A percentile compares a stretch with the other conserved stretches of the same genome.
Evolutionary conservation across 2,888 invertebrate genomes (phyloP).

Genomic region (Melinopterus prodromus): DNA sequence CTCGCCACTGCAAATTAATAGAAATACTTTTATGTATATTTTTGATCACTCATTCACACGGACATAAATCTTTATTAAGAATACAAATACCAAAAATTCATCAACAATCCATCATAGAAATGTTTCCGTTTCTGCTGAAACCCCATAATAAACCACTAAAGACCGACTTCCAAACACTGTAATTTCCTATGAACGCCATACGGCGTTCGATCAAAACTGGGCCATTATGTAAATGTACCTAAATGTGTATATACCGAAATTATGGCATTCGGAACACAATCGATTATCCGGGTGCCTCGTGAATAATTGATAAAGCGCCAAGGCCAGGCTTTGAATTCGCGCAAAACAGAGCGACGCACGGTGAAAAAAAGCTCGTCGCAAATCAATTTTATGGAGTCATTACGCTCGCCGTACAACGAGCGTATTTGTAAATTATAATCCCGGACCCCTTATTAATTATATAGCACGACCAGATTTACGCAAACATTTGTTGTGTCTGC

Average conservation of each 20-base stretch:
- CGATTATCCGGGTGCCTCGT: background rate
- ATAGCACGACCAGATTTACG: background rate
- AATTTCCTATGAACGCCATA: background rate
- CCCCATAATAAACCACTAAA: background rate
- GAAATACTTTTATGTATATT: no score
- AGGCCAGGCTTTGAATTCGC: background rate
- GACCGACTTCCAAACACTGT: background rate
- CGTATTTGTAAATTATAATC: constrained; percentile 29
- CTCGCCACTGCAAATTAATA: no score
- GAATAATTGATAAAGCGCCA: background rate
- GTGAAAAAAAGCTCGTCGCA: background rate
- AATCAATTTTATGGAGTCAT: constrained; percentile 26
- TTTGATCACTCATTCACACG: no score
- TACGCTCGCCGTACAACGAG: constrained; percentile 7
- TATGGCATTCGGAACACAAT: background rate
- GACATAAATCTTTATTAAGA: no score
- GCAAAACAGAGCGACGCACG: background rate
- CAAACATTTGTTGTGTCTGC: no score
- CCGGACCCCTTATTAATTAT: background rate
- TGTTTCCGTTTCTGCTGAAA: background rate
- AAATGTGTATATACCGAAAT: background rate
- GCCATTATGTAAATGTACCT: background rate
- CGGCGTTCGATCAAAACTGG: background rate
- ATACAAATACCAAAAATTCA: background rate
- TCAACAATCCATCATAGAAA: background rate